Evolutionary conservation across 2,113 vertebrate genomes (phyloP), one percentile per base, ranked within the genome.

Genomic region (Sorex araneus): DNA sequence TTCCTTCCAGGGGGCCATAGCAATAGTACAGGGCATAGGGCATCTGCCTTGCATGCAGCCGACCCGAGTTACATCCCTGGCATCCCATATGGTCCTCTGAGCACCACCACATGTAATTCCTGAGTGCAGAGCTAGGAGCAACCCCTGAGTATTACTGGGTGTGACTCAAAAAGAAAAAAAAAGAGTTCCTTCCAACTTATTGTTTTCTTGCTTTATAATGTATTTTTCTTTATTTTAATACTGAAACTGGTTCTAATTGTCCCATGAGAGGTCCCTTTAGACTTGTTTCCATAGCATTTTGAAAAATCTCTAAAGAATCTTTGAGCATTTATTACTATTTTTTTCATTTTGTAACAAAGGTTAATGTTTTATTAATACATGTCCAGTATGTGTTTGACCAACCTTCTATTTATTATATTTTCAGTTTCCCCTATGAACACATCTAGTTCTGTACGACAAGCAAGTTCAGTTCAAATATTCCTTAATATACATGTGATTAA

Each of bases 381-480:
- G 3, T 23, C 9, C 11, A 75, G 18, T 66, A 50, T 23, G 25
- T 67, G 19, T 77, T 84, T 70, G 16, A 43, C 36, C 21, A 30
- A 75, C 8, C 9, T 84, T 54, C 36, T 34, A 19, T 34, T 36
- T 40, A 63, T 34, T 93, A 3, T 77, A 87, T 25, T 30, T 30
- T 28, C 2, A 43, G 30, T 6, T 91, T 88, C 25, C 89, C 8
- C 6, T 45, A 47, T 19, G 16, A 36, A 77, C n/a, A 92, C 70
- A 69, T 34, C 32, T n/a, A 84, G 5, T 71, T 47, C 4, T 57
- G 30, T 75, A 30, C 87, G 36, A 93, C 12, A 66, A 6, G 70
- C 7, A 54, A 9, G 1, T 64, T 16, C 19, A 87, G 12, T 85
- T 95, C 81, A 91, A 94, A 83, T 43, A 83, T 4, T 60, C 16